Conservation (phyloP, 2,888 invertebrate genomes). For the Yponomeuta cagnagella region DNA sequence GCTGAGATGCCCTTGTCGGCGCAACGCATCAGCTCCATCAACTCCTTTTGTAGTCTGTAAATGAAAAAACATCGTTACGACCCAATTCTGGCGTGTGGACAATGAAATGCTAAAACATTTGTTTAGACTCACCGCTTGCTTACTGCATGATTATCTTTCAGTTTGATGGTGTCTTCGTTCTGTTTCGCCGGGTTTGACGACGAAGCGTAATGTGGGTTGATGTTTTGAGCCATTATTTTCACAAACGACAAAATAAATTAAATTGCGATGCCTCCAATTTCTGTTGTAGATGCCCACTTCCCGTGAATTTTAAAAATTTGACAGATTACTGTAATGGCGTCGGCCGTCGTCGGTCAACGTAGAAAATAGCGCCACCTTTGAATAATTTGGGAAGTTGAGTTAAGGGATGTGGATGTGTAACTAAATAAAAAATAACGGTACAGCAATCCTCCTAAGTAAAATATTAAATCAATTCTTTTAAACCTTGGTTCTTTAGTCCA, state of each 20-base stretch:
- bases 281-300: conserved; percentile 40
- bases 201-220: conserved; percentile 86
- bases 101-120: conserved; percentile 11
- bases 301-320: conserved; percentile 69
- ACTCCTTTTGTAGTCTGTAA: conserved; percentile 88
- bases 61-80: conserved; percentile 23
- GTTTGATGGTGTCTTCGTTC: conserved; percentile 85
- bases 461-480: too few species aligned
- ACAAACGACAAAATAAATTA: conserved; percentile 28
- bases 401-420: background rate
- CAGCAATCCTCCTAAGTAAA: too few species aligned
- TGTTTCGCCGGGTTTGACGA: conserved; percentile 85
- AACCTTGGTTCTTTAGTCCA: too few species aligned
- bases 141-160: conserved; percentile 90
- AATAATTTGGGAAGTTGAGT: background rate
- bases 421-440: conserved; percentile 8
- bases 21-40: conserved; percentile 93
- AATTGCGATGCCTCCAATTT: conserved; percentile 53
- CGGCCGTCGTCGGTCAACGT: conserved; percentile 26
- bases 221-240: conserved; percentile 87
- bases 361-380: conserved; percentile 31
- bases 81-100: background rate
- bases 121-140: conserved; percentile 84
- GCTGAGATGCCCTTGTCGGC: conserved; percentile 95
- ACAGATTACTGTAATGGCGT: conserved; percentile 65